A percentile compares a stretch with the other conserved stretches of the same genome.
Evolutionary conservation across 2,113 vertebrate species (phyloP).

Genomic region (Agelaius tricolor): DNA sequence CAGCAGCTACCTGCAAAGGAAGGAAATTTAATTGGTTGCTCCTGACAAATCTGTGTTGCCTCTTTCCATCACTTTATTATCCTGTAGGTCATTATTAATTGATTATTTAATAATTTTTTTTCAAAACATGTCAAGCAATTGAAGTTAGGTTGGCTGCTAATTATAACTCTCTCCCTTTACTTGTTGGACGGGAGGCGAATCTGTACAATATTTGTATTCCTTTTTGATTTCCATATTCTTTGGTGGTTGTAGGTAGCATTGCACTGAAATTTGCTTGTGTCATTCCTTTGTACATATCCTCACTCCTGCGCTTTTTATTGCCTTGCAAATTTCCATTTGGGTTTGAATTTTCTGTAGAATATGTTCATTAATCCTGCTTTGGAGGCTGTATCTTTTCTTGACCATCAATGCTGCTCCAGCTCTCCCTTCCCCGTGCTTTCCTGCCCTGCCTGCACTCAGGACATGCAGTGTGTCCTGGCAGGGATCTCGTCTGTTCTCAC

Average conservation of each 20-base stretch:
- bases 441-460: background rate
- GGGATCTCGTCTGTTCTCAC: background rate
- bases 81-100: background rate
- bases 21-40: background rate
- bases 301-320: background rate
- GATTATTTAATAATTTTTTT: background rate
- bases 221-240: background rate
- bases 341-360: background rate
- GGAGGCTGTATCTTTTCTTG: background rate
- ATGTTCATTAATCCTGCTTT: background rate
- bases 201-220: background rate
- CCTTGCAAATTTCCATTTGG: background rate
- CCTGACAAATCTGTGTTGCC: background rate
- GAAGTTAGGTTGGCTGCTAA: background rate
- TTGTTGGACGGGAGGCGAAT: background rate
- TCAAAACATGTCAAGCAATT: background rate
- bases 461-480: background rate
- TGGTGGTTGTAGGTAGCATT: background rate
- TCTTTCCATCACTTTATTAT: slow-evolving; percentile 4
- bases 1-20: background rate
- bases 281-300: background rate
- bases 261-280: background rate
- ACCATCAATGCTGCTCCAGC: background rate
- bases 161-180: background rate
- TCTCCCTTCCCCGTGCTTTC: background rate